A percentile compares a stretch with the other conserved stretches of the same genome.
Evolutionary conservation across 2,888 invertebrate species (phyloP).

Genomic region (Bombylius major): DNA sequence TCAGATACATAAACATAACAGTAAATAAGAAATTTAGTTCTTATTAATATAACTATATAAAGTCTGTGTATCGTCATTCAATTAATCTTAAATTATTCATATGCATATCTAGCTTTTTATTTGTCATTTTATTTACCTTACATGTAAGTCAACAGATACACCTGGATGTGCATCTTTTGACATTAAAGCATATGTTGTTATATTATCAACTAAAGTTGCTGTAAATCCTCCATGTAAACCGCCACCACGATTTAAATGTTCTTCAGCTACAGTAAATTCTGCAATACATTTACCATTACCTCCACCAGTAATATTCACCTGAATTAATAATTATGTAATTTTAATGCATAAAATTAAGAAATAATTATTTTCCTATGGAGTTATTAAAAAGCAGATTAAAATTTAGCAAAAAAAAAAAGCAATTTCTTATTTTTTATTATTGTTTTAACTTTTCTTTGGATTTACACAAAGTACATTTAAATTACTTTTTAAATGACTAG

Average conservation of each 20-base stretch:
- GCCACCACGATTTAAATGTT: constrained; percentile 64
- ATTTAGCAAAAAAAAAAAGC: too few relatives aligned
- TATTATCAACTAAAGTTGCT: constrained; percentile 55
- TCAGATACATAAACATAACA: background rate
- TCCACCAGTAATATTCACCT: constrained; percentile 38
- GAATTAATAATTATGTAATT: background rate
- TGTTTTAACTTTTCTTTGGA: too few relatives aligned
- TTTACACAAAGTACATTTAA: too few relatives aligned
- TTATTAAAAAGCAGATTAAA: too few relatives aligned
- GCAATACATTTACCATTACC: constrained; percentile 62
- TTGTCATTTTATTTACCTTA: constrained; percentile 46
- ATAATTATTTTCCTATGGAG: background rate
- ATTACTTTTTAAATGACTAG: too few relatives aligned
- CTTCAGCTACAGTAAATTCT: constrained; percentile 58
- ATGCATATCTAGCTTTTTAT: background rate
- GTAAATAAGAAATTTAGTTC: too few relatives aligned
- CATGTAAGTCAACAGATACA: constrained; percentile 70
- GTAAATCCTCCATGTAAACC: constrained; percentile 78
- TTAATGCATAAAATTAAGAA: background rate
- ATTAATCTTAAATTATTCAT: too few relatives aligned
- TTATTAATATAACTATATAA: too few relatives aligned
- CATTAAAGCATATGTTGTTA: constrained; percentile 69
- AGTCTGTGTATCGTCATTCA: too few relatives aligned
- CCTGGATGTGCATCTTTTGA: constrained; percentile 54
- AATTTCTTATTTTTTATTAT: too few relatives aligned